Evolutionary conservation across 2,888 invertebrate genomes (phyloP).

Genomic region (Molorchus minor): DNA sequence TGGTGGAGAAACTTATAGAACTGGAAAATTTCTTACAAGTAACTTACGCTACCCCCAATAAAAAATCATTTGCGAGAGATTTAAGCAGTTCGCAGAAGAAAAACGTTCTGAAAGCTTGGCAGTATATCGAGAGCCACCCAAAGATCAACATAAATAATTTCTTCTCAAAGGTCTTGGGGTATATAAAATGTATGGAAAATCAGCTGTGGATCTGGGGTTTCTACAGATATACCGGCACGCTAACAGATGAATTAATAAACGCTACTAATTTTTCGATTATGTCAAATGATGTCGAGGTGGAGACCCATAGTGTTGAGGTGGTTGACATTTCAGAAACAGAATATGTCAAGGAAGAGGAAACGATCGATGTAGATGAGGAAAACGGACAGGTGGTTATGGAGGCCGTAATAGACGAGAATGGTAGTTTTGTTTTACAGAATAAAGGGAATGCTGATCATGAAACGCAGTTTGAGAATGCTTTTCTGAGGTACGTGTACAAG

Average conservation of each 20-base stretch:
- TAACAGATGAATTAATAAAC: constrained; percentile 54
- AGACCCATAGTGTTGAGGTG: constrained; percentile 23
- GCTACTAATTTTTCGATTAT: constrained; percentile 53
- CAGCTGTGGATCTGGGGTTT: constrained; percentile 62
- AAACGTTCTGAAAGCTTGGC: constrained; percentile 59
- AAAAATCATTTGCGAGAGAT: constrained; percentile 55
- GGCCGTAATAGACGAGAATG: constrained; percentile 52
- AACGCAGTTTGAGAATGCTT: constrained; percentile 40
- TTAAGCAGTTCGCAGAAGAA: constrained; percentile 58
- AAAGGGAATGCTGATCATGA: constrained; percentile 3
- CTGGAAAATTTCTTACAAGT: constrained; percentile 54
- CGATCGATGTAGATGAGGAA: constrained; percentile 38
- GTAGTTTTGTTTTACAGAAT: constrained; percentile 45
- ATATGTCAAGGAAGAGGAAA: constrained; percentile 47
- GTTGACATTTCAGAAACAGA: constrained; percentile 30
- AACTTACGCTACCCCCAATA: constrained; percentile 49
- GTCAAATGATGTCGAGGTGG: constrained; percentile 23
- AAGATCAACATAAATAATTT: constrained; percentile 59
- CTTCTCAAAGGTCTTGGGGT: constrained; percentile 58
- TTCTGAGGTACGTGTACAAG: constrained; percentile 44
- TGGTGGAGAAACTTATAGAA: constrained; percentile 58
- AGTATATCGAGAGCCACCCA: constrained; percentile 57
- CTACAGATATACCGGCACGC: constrained; percentile 52
- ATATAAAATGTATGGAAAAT: constrained; percentile 60
- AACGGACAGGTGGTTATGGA: constrained; percentile 50